Conservation (phyloP, 2,797 vertebrate genomes). For the Oreochromis mossambicus region DNA sequence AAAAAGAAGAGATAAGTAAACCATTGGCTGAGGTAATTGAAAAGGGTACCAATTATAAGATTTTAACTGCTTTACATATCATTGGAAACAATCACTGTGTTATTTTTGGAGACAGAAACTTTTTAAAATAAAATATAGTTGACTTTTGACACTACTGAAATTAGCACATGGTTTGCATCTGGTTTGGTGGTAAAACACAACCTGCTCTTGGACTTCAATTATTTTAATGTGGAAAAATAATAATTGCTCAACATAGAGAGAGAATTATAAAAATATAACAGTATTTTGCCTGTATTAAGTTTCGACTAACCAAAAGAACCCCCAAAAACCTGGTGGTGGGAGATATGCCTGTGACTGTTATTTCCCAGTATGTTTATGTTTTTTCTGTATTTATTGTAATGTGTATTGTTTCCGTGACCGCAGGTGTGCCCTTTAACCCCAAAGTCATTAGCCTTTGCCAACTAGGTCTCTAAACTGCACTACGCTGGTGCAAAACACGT, state of each 20-base stretch:
- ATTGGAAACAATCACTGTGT: background rate
- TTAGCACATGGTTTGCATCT: slow-evolving; percentile 11
- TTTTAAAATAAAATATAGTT: slow-evolving; percentile 13
- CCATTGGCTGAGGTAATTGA: slow-evolving; percentile 63
- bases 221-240: slow-evolving; percentile 25
- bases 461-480: slow-evolving; percentile 65
- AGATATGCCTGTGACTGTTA: slow-evolving; percentile 24
- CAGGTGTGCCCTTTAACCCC: slow-evolving; percentile 64
- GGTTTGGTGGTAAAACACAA: background rate
- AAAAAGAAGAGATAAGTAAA: slow-evolving; percentile 38
- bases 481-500: slow-evolving; percentile 60
- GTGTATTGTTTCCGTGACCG: slow-evolving; percentile 59
- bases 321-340: background rate
- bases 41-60: slow-evolving; percentile 24
- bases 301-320: background rate
- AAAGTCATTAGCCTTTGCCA: slow-evolving; percentile 68
- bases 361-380: slow-evolving; percentile 64
- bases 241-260: slow-evolving; percentile 4
- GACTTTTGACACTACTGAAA: slow-evolving; percentile 2
- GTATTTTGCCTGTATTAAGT: slow-evolving; percentile 10
- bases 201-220: slow-evolving; percentile 17
- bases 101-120: background rate
- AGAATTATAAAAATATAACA: slow-evolving; percentile 12
- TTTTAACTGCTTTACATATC: slow-evolving; percentile 1
- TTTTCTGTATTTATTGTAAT: slow-evolving; percentile 67